Evolutionary conservation across 2,797 vertebrate species (phyloP), one percentile per base, ranked within the genome.

Genomic region (Sternarchorhynchus goeldii): DNA sequence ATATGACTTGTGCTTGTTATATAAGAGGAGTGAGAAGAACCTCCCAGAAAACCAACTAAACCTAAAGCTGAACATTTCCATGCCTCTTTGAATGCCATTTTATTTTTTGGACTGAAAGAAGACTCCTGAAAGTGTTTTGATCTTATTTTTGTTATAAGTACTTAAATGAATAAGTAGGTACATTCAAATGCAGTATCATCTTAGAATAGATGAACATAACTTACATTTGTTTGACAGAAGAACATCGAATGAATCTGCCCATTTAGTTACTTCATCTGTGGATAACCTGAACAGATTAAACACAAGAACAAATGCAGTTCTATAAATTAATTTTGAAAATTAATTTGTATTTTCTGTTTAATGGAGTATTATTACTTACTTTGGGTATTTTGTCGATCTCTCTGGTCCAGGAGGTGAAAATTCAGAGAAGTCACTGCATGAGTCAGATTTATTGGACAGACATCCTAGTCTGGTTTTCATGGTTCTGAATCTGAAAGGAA

Each of bases 391-490:
- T 60, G 88, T 87, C 1, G 91, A 88, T 39, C 92, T 92, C 70
- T 92, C 90, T 0, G 91, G 89, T 31, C 83, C 89, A 8, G 90
- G 91, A 73, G 94, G 94, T 87, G 98, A 94, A 86, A 98, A 96
- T 87, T 96, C 95, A 0, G 96, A 96, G 91, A 99, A 96, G 89
- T 99, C 96, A 31, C 93, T 96, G 90, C 94, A 97, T 64, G 97
- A 99, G 90, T 99, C 97, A 17, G 97, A 98, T 87, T 98, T 98
- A 91, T 96, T 94, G 86, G 97, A 97, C 85, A 99, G 91, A 88
- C 97, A 98, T 82, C 96, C 96, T 79, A 99, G 94, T 89, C 96
- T 95, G 86, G 96, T 98, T 91, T 98, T 97, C 95, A 98, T 97
- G 87, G 93, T 94, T 94, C 91, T 91, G 90, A 90, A 92, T 89